A percentile compares a stretch with the other conserved stretches of the same genome.
Conservation (phyloP, 2,797 vertebrate species). For the Crocodylus rhombifer region DNA sequence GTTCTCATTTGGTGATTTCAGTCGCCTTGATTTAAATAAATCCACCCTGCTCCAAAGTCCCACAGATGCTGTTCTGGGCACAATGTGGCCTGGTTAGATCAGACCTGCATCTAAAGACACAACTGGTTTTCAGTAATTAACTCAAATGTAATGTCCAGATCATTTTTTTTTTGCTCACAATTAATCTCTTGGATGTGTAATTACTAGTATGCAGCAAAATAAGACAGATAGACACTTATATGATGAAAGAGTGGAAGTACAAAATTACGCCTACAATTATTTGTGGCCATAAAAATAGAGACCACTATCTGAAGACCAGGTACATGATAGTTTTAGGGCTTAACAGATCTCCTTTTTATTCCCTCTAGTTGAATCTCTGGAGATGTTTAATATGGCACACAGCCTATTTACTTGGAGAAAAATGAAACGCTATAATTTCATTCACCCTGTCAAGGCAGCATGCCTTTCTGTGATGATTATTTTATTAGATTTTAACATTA, state of each 20-base stretch:
- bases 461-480: neutral
- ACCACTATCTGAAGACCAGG: neutral
- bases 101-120: accelerated
- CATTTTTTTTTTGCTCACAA: neutral
- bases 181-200: neutral
- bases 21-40: too few relatives aligned
- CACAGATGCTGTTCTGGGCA: neutral
- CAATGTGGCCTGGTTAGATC: neutral
- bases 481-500: neutral
- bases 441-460: neutral
- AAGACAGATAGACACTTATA: neutral
- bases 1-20: too few relatives aligned
- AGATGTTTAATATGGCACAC: accelerated
- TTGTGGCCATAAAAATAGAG: constrained; percentile 35
- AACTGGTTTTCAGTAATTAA: neutral
- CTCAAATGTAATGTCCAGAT: accelerated
- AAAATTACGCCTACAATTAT: constrained; percentile 30
- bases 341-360: neutral
- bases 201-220: neutral
- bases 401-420: neutral
- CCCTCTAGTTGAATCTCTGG: accelerated
- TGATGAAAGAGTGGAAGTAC: neutral
- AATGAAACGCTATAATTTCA: neutral
- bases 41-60: neutral
- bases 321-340: neutral